Evolutionary conservation across 2,797 vertebrate genomes (phyloP).

Genomic region (Paedocypris micromegethes): DNA sequence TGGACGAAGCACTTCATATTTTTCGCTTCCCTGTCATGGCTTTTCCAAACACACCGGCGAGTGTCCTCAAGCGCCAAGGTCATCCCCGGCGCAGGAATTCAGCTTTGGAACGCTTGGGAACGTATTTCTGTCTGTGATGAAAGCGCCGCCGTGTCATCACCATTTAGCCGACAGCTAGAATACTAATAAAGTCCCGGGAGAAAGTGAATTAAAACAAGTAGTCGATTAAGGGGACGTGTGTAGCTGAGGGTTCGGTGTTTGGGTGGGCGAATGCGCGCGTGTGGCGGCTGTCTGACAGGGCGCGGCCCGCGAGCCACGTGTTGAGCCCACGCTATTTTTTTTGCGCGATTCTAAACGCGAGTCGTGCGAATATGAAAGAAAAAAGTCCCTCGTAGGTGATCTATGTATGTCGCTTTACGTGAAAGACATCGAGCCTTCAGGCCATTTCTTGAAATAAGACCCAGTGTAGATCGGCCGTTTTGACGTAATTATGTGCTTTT

Average conservation of each 20-base stretch:
- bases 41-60: slow-evolving; percentile 43
- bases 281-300: slow-evolving; percentile 29
- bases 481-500: no score
- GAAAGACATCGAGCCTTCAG: no score
- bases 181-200: slow-evolving; percentile 55
- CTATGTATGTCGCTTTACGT: no score
- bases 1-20: slow-evolving; percentile 34
- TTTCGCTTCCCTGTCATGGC: slow-evolving; percentile 46
- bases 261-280: slow-evolving; percentile 43
- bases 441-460: no score
- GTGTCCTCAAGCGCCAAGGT: slow-evolving; percentile 49
- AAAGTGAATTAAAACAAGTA: slow-evolving; percentile 53
- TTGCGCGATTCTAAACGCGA: no score
- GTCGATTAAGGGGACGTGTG: slow-evolving; percentile 50
- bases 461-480: no score
- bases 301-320: no score
- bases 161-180: slow-evolving; percentile 56
- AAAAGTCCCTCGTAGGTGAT: no score
- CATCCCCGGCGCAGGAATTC: slow-evolving; percentile 43
- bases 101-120: slow-evolving; percentile 45
- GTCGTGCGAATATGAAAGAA: no score
- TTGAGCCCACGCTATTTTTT: no score
- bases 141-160: slow-evolving; percentile 51
- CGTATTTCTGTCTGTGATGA: slow-evolving; percentile 47
- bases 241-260: slow-evolving; percentile 51